Conservation (phyloP, 2,888 invertebrate genomes). For the Chromoteleia sp. region DNA sequence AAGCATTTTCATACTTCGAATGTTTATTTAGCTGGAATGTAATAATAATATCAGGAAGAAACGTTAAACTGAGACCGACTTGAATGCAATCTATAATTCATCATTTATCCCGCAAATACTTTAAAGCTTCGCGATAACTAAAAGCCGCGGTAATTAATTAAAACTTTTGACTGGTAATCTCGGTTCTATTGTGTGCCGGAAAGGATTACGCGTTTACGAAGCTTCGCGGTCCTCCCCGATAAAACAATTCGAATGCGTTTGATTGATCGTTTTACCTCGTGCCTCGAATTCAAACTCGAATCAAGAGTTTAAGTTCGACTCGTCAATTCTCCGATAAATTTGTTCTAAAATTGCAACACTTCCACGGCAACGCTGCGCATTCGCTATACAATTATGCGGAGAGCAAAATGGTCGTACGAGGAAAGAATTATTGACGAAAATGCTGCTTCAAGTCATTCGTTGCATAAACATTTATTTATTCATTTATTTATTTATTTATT, state of each 20-base stretch:
- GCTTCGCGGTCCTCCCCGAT: conserved; percentile 28
- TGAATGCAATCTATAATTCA: conserved; percentile 16
- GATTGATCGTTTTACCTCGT: conserved; percentile 42
- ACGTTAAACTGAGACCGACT: neutral
- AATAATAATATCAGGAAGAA: too few species aligned
- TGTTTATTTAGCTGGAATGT: too few species aligned
- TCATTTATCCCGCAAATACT: conserved; percentile 42
- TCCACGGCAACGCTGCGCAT: too few species aligned
- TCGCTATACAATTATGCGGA: neutral
- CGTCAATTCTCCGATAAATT: neutral
- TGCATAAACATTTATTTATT: too few species aligned
- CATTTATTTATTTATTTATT: too few species aligned
- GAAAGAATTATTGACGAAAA: neutral
- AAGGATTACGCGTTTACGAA: conserved; percentile 37
- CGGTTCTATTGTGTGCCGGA: conserved; percentile 20
- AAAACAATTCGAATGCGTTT: conserved; percentile 33
- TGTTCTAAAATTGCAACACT: neutral
- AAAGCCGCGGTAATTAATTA: conserved; percentile 42
- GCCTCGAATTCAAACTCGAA: conserved; percentile 12
- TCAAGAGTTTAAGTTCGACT: conserved; percentile 26
- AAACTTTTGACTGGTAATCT: conserved; percentile 45
- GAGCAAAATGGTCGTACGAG: too few species aligned
- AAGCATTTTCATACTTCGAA: too few species aligned
- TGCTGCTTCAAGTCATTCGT: neutral
- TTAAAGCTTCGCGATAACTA: conserved; percentile 31